These are phyloP conservation scores for Clarias fuscus DNA, from an alignment of 2,797 vertebrate genomes.

Conservation along the genomic window DNA sequence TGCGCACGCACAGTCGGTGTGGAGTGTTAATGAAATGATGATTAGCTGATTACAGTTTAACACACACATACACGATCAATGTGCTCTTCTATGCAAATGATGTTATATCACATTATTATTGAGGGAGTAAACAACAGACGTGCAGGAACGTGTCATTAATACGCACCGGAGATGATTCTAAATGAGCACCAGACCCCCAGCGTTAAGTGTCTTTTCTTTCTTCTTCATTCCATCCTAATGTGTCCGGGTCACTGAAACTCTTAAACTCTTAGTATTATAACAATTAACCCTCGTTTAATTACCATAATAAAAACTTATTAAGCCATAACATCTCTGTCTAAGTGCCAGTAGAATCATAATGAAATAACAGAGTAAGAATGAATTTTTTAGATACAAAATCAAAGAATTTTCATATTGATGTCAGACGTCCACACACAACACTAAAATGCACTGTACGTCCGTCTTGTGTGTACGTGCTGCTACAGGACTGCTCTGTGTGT, in stretches of 20 bases:
- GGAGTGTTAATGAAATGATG: background rate
- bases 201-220: background rate
- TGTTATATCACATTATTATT: background rate
- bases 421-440: no score
- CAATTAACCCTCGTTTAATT: no score
- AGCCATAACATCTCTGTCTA: no score
- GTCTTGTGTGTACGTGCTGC: no score
- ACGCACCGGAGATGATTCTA: background rate
- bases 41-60: background rate
- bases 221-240: background rate
- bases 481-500: no score
- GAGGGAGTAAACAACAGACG: background rate
- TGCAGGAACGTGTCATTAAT: background rate
- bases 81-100: background rate
- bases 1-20: background rate
- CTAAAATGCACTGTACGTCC: no score
- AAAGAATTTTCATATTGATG: no score
- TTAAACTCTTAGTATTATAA: no score
- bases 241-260: background rate
- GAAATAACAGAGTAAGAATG: no score
- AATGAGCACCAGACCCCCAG: background rate
- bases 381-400: no score
- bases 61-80: background rate
- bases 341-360: no score
- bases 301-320: no score